phyloP scores from a whole-genome alignment of 2,888 invertebrate genomes.

The Ceriagrion tenellum region DNA sequence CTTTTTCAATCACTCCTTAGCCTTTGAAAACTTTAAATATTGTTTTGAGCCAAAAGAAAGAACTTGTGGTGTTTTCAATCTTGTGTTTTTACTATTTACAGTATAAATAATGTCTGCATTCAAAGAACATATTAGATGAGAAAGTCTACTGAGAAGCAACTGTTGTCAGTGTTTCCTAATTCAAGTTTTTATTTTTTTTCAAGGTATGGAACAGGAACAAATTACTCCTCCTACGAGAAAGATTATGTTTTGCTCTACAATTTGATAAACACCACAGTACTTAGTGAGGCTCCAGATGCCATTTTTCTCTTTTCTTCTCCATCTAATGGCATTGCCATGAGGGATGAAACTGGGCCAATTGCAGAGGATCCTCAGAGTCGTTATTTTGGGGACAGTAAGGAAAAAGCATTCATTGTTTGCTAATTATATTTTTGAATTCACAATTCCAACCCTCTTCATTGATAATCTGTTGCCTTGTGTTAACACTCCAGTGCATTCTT shows the following conservation, averaged over 20 bases:
- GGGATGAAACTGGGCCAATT: constrained; percentile 86
- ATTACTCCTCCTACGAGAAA: constrained; percentile 81
- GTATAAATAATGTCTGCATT: no score
- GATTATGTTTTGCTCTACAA: constrained; percentile 93
- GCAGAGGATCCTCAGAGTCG: constrained; percentile 88
- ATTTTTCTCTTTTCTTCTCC: constrained; percentile 94
- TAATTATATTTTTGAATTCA: neutral
- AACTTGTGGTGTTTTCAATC: no score
- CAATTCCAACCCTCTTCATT: no score
- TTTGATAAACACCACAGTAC: constrained; percentile 85
- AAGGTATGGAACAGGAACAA: constrained; percentile 80
- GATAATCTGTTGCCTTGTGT: no score
- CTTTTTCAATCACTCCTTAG: no score
- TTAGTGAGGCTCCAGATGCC: constrained; percentile 82
- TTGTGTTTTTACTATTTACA: no score
- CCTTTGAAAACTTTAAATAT: no score
- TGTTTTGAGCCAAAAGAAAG: no score
- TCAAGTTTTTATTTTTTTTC: constrained; percentile 69
- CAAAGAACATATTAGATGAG: no score
- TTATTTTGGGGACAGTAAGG: constrained; percentile 90
- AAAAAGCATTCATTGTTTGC: neutral
- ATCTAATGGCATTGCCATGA: constrained; percentile 88
- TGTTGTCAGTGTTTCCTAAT: neutral
- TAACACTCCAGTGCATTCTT: no score
- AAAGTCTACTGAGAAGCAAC: no score